Conservation (phyloP, 2,797 vertebrate genomes). For the Fundulus diaphanus region DNA sequence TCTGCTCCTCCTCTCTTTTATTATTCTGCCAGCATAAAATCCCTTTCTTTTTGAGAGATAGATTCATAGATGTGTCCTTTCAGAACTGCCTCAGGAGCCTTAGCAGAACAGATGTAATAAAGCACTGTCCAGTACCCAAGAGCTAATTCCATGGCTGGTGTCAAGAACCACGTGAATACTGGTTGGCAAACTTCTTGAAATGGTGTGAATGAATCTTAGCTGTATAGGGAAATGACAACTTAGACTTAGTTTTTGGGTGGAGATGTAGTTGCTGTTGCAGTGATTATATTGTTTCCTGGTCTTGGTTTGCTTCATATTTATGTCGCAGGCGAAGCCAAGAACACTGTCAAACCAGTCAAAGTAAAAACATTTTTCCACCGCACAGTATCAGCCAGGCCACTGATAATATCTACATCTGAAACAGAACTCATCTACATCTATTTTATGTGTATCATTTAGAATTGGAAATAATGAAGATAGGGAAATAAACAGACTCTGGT, state of each 20-base stretch:
- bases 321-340: neutral
- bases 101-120: conserved; percentile 75
- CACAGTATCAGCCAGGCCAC: neutral
- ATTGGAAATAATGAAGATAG: neutral
- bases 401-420: neutral
- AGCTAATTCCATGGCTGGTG: conserved; percentile 48
- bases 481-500: neutral
- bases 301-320: neutral
- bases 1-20: conserved; percentile 52
- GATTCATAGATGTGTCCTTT: conserved; percentile 75
- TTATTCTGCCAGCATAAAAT: conserved; percentile 70
- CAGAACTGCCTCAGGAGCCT: conserved; percentile 63
- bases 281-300: neutral
- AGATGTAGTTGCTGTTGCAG: neutral
- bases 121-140: conserved; percentile 68
- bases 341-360: neutral
- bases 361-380: neutral
- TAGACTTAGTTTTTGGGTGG: neutral
- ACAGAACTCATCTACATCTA: neutral
- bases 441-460: neutral
- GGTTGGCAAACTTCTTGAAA: conserved; percentile 47
- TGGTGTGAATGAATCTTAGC: conserved; percentile 57
- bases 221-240: conserved; percentile 47
- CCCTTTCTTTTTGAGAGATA: conserved; percentile 62
- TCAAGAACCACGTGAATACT: conserved; percentile 57